Base-by-base conservation (phyloP, 2,113 vertebrate species). In the Varanus komodoensis region DNA sequence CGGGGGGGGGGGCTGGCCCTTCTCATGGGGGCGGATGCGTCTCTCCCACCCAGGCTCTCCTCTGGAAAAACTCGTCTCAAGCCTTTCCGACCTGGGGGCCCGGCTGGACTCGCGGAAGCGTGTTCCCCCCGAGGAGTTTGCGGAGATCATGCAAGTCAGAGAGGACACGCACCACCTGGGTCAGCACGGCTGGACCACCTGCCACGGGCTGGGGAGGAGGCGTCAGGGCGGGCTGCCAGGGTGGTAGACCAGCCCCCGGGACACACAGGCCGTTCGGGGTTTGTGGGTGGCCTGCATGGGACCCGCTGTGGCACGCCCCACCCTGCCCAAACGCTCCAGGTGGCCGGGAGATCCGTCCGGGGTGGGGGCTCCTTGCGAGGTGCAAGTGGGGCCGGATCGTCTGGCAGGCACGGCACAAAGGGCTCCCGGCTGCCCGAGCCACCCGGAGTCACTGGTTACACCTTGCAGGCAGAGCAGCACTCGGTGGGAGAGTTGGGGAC, bases 111-210 rank as follows among this genome's bases (percentile, higher is more conserved):
- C 97, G 67, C 94, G 97, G 86, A 97, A 94, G 92, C 88, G 95
- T 0, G 86, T 97, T 86, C 91, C 97, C 44, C 96, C 97, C 0
- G 92, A 97, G 87, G 95, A 97, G 54, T 98, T 98, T 0, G 91
- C 97, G 0, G 93, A 95, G 69, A 95, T 97, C 84, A 97, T 98
- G 97, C 94, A 97, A 74, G 87, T 7, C 29, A 93, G 97, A 68
- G 97, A 98, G 80, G 94, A 97, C 4, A 97, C 96, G 8, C 97
- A 94, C 91, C 96, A 96, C 80, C 90, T 97, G 82, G 96, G 97
- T 98, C 94, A 97, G 90, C 25, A 69, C 12, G 54, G 54, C 11
- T 54, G 54, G 54, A 4, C 11, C 11, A 12, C 11, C 11, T 44
- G 38, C 38, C 38, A 44, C 38, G 3, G 38, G 38, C 38, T 44